Evolutionary conservation across 1,140 invertebrate species (phyloP).

Genomic region (Marisa cornuarietis): DNA sequence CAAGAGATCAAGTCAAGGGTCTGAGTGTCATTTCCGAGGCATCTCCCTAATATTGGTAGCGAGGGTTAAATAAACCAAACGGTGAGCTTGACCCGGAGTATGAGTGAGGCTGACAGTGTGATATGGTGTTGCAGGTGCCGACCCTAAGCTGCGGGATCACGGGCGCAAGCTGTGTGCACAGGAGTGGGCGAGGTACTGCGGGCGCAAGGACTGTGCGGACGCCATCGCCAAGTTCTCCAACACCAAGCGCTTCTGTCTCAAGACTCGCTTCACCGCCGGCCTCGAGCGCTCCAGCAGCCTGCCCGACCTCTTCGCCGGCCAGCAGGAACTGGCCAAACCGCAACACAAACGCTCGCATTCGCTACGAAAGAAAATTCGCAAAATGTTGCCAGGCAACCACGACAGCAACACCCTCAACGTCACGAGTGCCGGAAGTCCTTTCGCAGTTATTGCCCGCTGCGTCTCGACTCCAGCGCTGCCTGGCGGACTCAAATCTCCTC

Average conservation of each 20-base stretch:
- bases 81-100: neutral
- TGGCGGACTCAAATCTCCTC: constrained; percentile 36
- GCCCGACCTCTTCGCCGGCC: constrained; percentile 38
- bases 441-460: constrained; percentile 55
- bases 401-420: constrained; percentile 23
- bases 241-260: constrained; percentile 52
- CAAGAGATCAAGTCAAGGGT: too few relatives aligned
- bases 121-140: constrained; percentile 71
- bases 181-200: constrained; percentile 83
- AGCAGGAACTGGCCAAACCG: constrained; percentile 4
- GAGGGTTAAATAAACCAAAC: neutral
- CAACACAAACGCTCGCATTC: constrained; percentile 42
- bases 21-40: too few relatives aligned
- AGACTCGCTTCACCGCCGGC: constrained; percentile 22
- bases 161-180: constrained; percentile 77
- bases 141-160: constrained; percentile 77
- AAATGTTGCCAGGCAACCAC: constrained; percentile 38
- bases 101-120: neutral
- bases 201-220: constrained; percentile 78
- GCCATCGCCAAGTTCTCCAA: constrained; percentile 77
- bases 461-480: constrained; percentile 56
- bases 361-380: constrained; percentile 49
- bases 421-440: constrained; percentile 38
- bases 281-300: constrained; percentile 44
- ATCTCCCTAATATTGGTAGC: neutral